A percentile compares a stretch with the other conserved stretches of the same genome.
These are phyloP conservation scores for Lithophane socia DNA, from an alignment of 2,888 invertebrate species.

Conservation along the genomic window DNA sequence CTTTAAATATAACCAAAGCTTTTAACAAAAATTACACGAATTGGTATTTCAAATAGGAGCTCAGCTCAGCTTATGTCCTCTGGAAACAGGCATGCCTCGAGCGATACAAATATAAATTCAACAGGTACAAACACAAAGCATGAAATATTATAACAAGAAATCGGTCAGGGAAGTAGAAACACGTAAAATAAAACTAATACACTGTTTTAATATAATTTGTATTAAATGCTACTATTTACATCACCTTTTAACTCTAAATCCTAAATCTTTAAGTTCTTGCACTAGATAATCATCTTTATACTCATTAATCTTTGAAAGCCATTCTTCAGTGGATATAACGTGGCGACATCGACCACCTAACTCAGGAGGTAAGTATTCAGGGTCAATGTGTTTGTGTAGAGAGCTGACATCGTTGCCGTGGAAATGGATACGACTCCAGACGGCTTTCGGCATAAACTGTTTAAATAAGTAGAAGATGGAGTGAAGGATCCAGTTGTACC, in stretches of 20 bases:
- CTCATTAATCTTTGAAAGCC: slow-evolving; percentile 88
- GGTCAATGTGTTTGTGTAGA: slow-evolving; percentile 82
- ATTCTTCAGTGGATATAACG: slow-evolving; percentile 92
- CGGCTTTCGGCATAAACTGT: slow-evolving; percentile 92
- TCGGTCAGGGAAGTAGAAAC: not conserved
- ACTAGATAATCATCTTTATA: slow-evolving; percentile 89
- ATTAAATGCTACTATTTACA: not conserved
- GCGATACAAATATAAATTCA: not conserved
- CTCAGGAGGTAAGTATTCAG: slow-evolving; percentile 81
- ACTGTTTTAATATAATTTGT: slow-evolving; percentile 4
- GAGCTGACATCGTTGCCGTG: slow-evolving; percentile 83
- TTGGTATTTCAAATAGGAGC: not conserved
- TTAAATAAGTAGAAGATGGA: slow-evolving; percentile 94
- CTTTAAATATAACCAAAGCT: not conserved
- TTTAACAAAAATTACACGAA: not conserved
- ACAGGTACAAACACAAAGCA: not conserved
- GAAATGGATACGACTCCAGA: slow-evolving; percentile 89
- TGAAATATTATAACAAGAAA: not conserved
- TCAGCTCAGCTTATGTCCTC: not conserved
- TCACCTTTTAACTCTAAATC: slow-evolving; percentile 83
- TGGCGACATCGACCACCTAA: slow-evolving; percentile 88
- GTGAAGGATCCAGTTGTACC: slow-evolving; percentile 95
- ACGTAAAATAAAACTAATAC: slow-evolving; percentile 4
- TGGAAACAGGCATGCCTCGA: not conserved
- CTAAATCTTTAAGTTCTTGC: slow-evolving; percentile 91